Conservation (phyloP, 2,888 invertebrate species). For the Temnothorax unifasciatus region DNA sequence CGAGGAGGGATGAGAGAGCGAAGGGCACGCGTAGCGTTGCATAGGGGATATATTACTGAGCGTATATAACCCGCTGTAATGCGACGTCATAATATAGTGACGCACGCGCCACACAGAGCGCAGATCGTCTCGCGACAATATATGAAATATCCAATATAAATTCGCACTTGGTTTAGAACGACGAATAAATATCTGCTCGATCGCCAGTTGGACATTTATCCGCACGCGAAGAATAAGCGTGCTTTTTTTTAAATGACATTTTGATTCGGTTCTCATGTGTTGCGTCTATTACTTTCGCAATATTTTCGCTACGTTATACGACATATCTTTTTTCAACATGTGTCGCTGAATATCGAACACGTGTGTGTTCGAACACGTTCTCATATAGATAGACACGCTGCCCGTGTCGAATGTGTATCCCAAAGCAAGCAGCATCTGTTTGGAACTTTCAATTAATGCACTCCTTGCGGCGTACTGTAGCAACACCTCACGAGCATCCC, state of each 20-base stretch:
- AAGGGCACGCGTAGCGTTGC: conserved; percentile 8
- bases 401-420: not conserved
- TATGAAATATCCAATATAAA: conserved; percentile 27
- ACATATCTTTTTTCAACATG: not conserved
- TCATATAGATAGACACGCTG: not conserved
- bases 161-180: not conserved
- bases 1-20: not conserved
- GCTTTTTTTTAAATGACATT: not conserved
- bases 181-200: conserved; percentile 1
- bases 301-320: not conserved
- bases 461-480: conserved; percentile 42
- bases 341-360: not conserved
- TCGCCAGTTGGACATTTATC: no score
- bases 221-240: not conserved
- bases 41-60: conserved; percentile 16
- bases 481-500: not conserved
- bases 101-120: not conserved
- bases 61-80: conserved; percentile 11
- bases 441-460: conserved; percentile 68
- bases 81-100: conserved; percentile 23
- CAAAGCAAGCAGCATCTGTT: conserved; percentile 67
- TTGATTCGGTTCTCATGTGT: not conserved
- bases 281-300: not conserved
- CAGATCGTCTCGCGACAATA: not conserved
- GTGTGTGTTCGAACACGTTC: not conserved